Conservation (phyloP, 2,888 invertebrate genomes). For the Cerastis rubricosa region DNA sequence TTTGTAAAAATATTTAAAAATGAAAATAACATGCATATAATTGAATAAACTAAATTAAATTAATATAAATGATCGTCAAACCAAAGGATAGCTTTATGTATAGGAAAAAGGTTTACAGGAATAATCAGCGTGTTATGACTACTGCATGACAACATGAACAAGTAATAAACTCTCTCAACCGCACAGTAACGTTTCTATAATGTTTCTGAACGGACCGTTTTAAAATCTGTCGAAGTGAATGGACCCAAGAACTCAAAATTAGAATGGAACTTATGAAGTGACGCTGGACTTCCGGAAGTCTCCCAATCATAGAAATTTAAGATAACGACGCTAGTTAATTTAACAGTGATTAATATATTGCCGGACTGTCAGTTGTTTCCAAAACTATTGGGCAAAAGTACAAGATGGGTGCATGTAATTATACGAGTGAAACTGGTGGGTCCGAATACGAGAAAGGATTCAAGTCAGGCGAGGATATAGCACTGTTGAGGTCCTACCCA, state of each 20-base stretch:
- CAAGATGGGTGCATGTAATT: slow-evolving; percentile 18
- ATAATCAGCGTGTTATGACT: not conserved
- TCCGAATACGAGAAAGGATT: slow-evolving; percentile 40
- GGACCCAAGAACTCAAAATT: slow-evolving; percentile 2
- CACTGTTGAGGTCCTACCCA: slow-evolving; percentile 92
- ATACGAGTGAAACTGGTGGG: not conserved
- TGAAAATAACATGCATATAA: too few relatives aligned
- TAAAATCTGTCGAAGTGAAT: not conserved
- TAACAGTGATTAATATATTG: not conserved
- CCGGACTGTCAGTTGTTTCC: not conserved
- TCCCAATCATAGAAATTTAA: not conserved
- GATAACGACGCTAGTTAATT: not conserved
- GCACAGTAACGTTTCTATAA: slow-evolving; percentile 19
- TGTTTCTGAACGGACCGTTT: slow-evolving; percentile 20
- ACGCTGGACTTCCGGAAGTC: not conserved
- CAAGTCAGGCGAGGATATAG: slow-evolving; percentile 75
- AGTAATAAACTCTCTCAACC: not conserved
- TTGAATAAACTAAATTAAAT: not conserved
- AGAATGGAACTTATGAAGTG: not conserved
- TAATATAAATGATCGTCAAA: not conserved
- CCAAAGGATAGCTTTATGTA: slow-evolving; percentile 27
- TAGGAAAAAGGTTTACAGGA: slow-evolving; percentile 30
- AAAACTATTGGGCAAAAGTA: not conserved
- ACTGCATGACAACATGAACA: not conserved
- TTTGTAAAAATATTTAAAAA: too few relatives aligned